Evolutionary conservation across 2,797 vertebrate species (phyloP).

Genomic region (Merluccius polli): DNA sequence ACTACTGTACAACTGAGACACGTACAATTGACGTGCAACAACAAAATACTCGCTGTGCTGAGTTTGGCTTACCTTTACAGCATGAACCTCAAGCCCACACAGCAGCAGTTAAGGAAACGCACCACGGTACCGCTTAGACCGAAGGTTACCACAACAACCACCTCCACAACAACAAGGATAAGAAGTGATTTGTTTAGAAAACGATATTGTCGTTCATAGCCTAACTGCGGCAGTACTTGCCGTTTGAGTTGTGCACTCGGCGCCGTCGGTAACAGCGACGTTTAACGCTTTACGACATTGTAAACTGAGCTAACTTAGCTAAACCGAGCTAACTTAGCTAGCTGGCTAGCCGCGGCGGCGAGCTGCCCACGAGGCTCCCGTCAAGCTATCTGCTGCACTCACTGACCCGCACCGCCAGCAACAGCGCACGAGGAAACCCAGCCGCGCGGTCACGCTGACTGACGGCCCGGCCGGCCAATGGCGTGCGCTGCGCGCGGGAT

Average conservation of each 20-base stretch:
- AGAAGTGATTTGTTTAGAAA: no score
- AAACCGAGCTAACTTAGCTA: no score
- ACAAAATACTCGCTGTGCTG: no score
- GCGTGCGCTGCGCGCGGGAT: background rate
- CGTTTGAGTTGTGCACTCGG: no score
- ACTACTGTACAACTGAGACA: background rate
- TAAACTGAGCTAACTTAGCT: no score
- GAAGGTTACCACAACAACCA: background rate
- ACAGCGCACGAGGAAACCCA: constrained; percentile 57
- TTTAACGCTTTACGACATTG: no score
- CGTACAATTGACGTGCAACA: background rate
- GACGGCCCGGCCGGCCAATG: constrained; percentile 60
- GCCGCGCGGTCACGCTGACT: constrained; percentile 31
- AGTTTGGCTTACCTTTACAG: constrained; percentile 3
- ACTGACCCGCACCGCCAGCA: constrained; percentile 33
- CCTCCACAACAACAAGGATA: no score
- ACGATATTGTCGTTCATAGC: no score
- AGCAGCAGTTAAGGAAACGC: background rate
- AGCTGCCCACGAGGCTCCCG: background rate
- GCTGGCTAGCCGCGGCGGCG: background rate
- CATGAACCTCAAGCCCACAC: background rate
- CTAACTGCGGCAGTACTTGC: no score
- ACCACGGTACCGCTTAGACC: background rate
- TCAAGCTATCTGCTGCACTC: constrained; percentile 1
- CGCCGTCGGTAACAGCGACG: no score